These are phyloP conservation scores for Laticauda laticaudata DNA, from an alignment of 2,113 vertebrate species.

Conservation along the genomic window DNA sequence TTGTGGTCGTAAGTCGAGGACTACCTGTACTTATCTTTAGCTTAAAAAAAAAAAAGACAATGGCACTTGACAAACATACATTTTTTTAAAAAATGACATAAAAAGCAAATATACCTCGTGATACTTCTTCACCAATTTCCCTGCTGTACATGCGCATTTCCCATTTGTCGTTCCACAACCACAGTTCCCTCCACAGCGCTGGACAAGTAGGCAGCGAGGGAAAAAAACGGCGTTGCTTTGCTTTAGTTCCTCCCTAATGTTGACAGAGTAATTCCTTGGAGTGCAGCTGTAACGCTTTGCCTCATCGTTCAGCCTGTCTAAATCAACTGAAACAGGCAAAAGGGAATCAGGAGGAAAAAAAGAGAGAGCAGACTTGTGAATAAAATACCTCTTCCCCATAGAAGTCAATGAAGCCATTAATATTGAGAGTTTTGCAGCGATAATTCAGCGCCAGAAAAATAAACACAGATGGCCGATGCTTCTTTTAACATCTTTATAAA, in stretches of 20 bases:
- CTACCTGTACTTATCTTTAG: background rate
- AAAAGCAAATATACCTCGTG: conserved; percentile 81
- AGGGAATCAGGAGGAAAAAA: background rate
- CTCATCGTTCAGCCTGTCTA: conserved; percentile 90
- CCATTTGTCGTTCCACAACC: conserved; percentile 84
- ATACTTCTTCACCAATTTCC: conserved; percentile 84
- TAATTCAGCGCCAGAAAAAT: too few species aligned
- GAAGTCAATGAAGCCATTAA: background rate
- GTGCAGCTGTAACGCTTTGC: conserved; percentile 96
- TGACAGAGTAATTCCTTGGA: conserved; percentile 90
- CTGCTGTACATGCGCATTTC: conserved; percentile 84
- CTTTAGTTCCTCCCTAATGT: conserved; percentile 89
- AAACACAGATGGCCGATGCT: too few species aligned
- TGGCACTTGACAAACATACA: background rate
- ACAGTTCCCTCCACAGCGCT: conserved; percentile 94
- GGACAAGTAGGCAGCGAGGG: conserved; percentile 91
- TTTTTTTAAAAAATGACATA: background rate
- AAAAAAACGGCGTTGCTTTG: conserved; percentile 88
- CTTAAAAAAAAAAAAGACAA: background rate
- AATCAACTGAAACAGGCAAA: conserved; percentile 80
- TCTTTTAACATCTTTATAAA: too few species aligned
- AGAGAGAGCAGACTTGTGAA: conserved; percentile 21
- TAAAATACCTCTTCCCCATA: background rate
- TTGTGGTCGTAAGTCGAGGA: background rate
- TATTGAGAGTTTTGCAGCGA: background rate